phyloP scores from a whole-genome alignment of 2,113 vertebrate species.

The Nannospalax galili region DNA sequence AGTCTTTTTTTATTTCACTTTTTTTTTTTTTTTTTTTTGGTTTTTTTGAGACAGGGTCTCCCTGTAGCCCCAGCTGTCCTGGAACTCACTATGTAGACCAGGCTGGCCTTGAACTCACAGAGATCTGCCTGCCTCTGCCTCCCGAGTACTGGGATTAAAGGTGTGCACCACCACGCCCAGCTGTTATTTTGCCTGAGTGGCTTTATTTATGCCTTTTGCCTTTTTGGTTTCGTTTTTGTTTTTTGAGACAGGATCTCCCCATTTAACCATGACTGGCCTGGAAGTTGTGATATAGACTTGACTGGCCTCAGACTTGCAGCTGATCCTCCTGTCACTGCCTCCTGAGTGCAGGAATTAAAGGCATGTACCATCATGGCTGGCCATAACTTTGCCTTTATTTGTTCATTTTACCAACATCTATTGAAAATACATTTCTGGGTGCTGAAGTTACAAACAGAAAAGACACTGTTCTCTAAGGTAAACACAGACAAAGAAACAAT shows the following conservation, averaged over 20 bases:
- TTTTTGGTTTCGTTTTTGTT: not conserved
- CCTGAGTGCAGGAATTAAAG: not conserved
- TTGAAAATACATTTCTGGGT: constrained; percentile 49
- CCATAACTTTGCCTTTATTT: constrained; percentile 52
- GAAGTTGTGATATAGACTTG: not conserved
- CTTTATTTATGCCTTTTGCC: not conserved
- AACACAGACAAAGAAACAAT: constrained; percentile 55
- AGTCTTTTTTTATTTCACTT: constrained; percentile 5
- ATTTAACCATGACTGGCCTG: not conserved
- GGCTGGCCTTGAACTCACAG: too few species aligned
- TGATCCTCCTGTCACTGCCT: not conserved
- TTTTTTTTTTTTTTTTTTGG: too few species aligned
- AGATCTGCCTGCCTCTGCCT: too few species aligned
- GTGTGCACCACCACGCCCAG: too few species aligned
- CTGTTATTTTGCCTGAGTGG: constrained; percentile 49
- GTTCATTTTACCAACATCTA: constrained; percentile 60
- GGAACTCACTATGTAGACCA: too few species aligned
- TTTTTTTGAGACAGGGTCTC: too few species aligned
- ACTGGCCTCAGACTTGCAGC: not conserved
- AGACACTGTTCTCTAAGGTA: constrained; percentile 16
- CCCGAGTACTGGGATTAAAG: too few species aligned
- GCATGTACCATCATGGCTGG: not conserved
- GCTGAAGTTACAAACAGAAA: constrained; percentile 56
- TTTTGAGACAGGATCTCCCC: not conserved
- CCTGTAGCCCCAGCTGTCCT: too few species aligned